Evolutionary conservation across 2,888 invertebrate genomes (phyloP).

Genomic region (Galerucella nymphaeae): DNA sequence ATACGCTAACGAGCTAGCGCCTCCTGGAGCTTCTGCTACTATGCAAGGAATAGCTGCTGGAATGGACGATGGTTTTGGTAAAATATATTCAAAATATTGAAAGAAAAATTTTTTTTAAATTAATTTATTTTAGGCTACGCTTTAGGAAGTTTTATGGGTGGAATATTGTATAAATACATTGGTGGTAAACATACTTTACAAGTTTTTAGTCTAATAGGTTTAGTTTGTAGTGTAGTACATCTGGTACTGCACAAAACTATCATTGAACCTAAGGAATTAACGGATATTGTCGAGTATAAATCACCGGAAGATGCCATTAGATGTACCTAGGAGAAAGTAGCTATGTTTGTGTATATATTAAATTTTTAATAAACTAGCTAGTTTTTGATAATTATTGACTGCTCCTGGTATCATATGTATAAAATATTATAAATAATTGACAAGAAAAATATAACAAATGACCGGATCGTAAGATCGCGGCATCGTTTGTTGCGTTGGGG

Average conservation of each 20-base stretch:
- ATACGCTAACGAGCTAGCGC: constrained; percentile 69
- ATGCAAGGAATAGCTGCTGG: constrained; percentile 88
- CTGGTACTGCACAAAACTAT: constrained; percentile 61
- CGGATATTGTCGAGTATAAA: constrained; percentile 43
- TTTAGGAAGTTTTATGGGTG: constrained; percentile 80
- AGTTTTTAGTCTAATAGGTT: constrained; percentile 65
- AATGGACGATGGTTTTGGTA: constrained; percentile 88
- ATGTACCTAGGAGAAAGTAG: constrained; percentile 26
- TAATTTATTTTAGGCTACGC: constrained; percentile 72
- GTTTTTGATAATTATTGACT: neutral
- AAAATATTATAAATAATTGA: constrained; percentile 9
- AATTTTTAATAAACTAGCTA: constrained; percentile 12
- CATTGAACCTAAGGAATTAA: constrained; percentile 29
- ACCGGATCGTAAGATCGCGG: constrained; percentile 34
- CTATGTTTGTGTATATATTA: constrained; percentile 9
- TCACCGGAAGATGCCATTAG: constrained; percentile 53
- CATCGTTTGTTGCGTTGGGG: constrained; percentile 45
- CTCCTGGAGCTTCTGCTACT: constrained; percentile 79
- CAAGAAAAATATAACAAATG: neutral
- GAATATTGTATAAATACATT: constrained; percentile 72
- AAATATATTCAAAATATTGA: constrained; percentile 46
- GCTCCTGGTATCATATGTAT: neutral
- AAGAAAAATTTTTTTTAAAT: neutral
- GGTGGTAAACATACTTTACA: constrained; percentile 73
- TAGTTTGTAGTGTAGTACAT: constrained; percentile 64